phyloP scores from a whole-genome alignment of 2,888 invertebrate species.

The Ophraella communa region DNA sequence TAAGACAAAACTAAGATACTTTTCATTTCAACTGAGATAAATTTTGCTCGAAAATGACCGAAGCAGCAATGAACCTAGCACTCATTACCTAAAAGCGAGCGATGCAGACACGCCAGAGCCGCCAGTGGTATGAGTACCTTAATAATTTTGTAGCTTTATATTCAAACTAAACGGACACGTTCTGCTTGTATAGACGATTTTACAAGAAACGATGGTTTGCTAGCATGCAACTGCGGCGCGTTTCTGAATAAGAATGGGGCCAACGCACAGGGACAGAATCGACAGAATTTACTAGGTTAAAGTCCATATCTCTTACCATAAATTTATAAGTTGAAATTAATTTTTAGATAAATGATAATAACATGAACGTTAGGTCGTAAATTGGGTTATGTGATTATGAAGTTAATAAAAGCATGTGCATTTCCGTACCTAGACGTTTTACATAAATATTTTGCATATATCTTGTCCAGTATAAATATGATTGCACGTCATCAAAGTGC shows the following conservation, averaged over 20 bases:
- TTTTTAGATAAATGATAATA: too few species aligned
- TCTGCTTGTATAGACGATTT: constrained; percentile 37
- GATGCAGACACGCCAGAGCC: constrained; percentile 13
- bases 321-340: too few species aligned
- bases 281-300: not conserved
- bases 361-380: too few species aligned
- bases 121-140: constrained; percentile 12
- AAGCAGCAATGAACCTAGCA: not conserved
- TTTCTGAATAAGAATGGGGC: constrained; percentile 16
- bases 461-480: too few species aligned
- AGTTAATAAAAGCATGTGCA: too few species aligned
- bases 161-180: constrained; percentile 47
- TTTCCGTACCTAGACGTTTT: too few species aligned
- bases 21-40: not conserved
- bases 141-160: constrained; percentile 39
- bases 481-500: too few species aligned
- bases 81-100: constrained; percentile 22
- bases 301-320: too few species aligned
- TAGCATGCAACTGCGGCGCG: constrained; percentile 26
- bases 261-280: not conserved
- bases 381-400: too few species aligned
- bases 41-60: constrained; percentile 1
- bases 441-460: too few species aligned
- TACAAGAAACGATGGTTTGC: constrained; percentile 10
- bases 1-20: not conserved